phyloP scores from a whole-genome alignment of 1,140 invertebrate genomes.

The Pogonus chalceus region DNA sequence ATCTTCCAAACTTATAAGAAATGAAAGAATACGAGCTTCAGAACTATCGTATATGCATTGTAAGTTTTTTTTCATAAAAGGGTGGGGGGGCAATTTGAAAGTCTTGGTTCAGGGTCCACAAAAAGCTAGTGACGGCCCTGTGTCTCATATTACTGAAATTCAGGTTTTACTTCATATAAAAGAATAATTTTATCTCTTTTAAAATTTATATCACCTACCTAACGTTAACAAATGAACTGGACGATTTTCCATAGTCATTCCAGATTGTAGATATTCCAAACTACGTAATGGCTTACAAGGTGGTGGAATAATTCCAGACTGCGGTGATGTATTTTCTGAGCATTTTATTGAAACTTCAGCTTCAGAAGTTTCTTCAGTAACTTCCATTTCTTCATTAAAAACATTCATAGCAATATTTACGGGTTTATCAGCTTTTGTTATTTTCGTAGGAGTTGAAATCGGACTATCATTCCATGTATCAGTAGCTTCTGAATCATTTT shows the following conservation, averaged over 20 bases:
- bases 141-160: too few relatives aligned
- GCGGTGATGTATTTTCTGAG: not conserved
- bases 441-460: not conserved
- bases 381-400: not conserved
- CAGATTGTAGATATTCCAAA: conserved; percentile 8
- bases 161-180: too few relatives aligned
- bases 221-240: conserved; percentile 3
- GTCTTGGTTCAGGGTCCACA: too few relatives aligned
- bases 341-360: not conserved
- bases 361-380: not conserved
- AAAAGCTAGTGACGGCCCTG: too few relatives aligned
- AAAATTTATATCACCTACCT: too few relatives aligned
- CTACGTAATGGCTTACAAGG: conserved; percentile 8
- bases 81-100: too few relatives aligned
- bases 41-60: too few relatives aligned
- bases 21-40: too few relatives aligned
- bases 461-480: conserved; percentile 2
- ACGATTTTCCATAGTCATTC: not conserved
- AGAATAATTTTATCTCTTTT: too few relatives aligned
- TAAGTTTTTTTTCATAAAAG: too few relatives aligned
- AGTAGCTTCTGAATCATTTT: not conserved
- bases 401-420: not conserved
- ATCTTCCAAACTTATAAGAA: too few relatives aligned
- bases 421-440: not conserved
- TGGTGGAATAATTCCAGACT: conserved; percentile 9